phyloP scores from a whole-genome alignment of 2,888 invertebrate species.

The Criorhina ranunculi region DNA sequence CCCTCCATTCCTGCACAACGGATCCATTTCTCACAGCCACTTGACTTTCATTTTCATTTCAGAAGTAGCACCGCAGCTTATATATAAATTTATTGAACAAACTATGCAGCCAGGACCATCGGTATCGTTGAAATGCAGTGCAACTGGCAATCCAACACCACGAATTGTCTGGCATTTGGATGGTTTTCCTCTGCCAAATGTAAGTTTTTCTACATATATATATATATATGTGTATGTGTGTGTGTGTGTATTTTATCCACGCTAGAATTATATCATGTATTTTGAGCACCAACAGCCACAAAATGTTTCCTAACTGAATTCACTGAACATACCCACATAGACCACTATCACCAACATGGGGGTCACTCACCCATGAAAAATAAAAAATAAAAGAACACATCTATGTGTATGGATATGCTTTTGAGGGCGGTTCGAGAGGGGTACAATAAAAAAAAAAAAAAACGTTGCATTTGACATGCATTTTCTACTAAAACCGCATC shows the following conservation, averaged over 20 bases:
- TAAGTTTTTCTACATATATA: too few species aligned
- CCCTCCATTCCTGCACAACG: not conserved
- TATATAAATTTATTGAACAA: constrained; percentile 91
- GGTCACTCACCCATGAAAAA: constrained; percentile 41
- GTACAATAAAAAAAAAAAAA: constrained; percentile 27
- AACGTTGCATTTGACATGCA: constrained; percentile 42
- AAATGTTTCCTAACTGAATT: constrained; percentile 35
- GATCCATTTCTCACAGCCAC: constrained; percentile 4
- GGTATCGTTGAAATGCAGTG: constrained; percentile 91
- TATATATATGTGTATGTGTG: too few species aligned
- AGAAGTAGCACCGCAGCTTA: constrained; percentile 91
- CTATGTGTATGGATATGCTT: too few species aligned
- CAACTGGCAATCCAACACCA: constrained; percentile 91
- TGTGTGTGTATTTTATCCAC: too few species aligned
- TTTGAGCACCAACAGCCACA: constrained; percentile 38
- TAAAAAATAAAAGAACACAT: constrained; percentile 32
- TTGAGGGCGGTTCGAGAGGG: not conserved
- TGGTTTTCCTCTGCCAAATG: constrained; percentile 88
- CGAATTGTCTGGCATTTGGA: constrained; percentile 91
- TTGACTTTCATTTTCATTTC: constrained; percentile 79
- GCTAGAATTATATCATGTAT: constrained; percentile 20
- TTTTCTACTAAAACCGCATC: constrained; percentile 29
- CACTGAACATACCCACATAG: constrained; percentile 11
- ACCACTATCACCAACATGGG: constrained; percentile 14
- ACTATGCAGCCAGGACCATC: constrained; percentile 92